Evolutionary conservation across 2,797 vertebrate genomes (phyloP).

Genomic region (Ceryle rudis): DNA sequence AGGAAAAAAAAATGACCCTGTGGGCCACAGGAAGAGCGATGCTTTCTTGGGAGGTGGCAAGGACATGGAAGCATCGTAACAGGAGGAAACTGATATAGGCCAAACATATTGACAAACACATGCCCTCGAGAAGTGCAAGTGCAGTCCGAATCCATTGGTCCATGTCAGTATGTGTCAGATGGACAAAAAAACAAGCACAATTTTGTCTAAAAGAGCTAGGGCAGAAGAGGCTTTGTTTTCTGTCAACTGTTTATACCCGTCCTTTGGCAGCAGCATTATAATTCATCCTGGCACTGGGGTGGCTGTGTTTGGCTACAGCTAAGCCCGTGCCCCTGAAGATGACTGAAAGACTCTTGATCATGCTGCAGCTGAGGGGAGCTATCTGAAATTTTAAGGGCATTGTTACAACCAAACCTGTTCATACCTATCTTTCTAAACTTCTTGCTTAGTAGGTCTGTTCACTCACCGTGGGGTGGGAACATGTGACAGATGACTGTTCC

Average conservation of each 20-base stretch:
- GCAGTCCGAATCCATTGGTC: not conserved
- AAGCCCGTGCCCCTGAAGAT: not conserved
- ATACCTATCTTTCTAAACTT: not conserved
- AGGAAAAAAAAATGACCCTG: not conserved
- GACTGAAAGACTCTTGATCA: not conserved
- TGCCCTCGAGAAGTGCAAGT: fast-evolving
- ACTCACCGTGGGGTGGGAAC: not conserved
- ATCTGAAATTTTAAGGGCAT: not conserved
- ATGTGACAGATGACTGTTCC: not conserved
- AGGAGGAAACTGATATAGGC: not conserved
- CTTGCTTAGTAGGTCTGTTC: not conserved
- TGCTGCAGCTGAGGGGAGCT: not conserved
- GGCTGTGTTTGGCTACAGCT: not conserved
- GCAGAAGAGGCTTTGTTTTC: not conserved
- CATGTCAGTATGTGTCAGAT: not conserved
- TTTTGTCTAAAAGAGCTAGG: not conserved
- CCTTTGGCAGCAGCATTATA: not conserved
- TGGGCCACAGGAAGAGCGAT: not conserved
- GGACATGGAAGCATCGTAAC: not conserved
- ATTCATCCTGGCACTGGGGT: not conserved
- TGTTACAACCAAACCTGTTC: not conserved
- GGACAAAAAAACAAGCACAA: not conserved
- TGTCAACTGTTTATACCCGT: not conserved
- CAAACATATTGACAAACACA: not conserved
- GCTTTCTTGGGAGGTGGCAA: not conserved